Percentiles rank a stretch among this genome's conserved stretches.
phyloP scores from a whole-genome alignment of 2,113 vertebrate species.

The Diglossa brunneiventris region DNA sequence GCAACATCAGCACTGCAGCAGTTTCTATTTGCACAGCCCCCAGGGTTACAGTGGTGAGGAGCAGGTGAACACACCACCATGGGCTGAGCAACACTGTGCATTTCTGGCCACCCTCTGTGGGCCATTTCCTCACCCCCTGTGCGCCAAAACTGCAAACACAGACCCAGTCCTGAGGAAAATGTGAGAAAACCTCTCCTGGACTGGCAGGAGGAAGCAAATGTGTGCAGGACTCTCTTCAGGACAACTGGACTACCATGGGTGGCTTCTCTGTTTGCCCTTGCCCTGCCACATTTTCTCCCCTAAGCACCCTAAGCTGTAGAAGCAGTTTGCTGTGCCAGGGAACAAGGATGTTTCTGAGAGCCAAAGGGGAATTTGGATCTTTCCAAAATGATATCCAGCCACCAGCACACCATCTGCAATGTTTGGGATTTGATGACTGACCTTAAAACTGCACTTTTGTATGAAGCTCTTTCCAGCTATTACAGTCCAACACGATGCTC shows the following conservation, averaged over 20 bases:
- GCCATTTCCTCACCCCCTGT: not conserved
- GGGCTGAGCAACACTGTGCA: not conserved
- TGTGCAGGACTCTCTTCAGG: not conserved
- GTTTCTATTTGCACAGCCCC: not conserved
- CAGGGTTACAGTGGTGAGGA: too few relatives aligned
- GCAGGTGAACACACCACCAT: not conserved
- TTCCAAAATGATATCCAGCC: not conserved
- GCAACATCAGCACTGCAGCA: not conserved
- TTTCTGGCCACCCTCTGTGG: not conserved
- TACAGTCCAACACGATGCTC: not conserved
- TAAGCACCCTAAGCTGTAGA: not conserved
- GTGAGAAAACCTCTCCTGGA: not conserved
- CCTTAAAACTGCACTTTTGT: not conserved
- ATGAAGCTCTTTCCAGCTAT: not conserved
- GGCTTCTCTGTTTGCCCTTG: not conserved
- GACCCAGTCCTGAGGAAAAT: not conserved
- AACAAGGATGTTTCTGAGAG: not conserved
- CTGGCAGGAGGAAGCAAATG: accelerated
- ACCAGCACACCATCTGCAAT: not conserved
- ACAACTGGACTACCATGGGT: not conserved
- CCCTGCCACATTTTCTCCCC: not conserved
- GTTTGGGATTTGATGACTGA: not conserved
- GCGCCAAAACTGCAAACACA: accelerated
- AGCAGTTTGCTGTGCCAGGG: not conserved
- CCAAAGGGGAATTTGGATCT: not conserved